phyloP scores from a whole-genome alignment of 1,140 invertebrate species.

The Diploscapter pachys region DNA sequence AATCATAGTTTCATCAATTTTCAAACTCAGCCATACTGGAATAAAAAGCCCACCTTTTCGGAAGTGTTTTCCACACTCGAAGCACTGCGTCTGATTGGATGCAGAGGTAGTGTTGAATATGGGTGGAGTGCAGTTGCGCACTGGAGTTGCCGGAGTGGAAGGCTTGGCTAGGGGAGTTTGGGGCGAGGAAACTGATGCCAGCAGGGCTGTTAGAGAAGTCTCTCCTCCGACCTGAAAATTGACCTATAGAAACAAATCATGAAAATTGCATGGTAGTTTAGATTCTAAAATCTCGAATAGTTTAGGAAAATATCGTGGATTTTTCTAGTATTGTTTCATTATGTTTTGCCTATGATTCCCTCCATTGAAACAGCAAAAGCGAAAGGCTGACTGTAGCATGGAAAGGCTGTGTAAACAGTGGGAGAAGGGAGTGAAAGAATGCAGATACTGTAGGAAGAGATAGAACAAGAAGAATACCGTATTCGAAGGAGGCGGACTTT shows the following conservation, averaged over 20 bases:
- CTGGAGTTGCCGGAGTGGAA: constrained; percentile 5
- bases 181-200: constrained; percentile 13
- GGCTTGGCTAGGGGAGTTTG: constrained; percentile 4
- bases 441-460: neutral
- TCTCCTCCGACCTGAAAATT: constrained; percentile 27
- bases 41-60: constrained; percentile 43
- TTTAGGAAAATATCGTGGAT: no score
- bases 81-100: constrained; percentile 41
- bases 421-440: neutral
- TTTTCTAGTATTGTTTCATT: no score
- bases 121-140: constrained; percentile 2
- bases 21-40: neutral
- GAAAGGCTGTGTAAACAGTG: neutral
- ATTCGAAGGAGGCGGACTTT: constrained; percentile 21
- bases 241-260: neutral
- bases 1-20: no score
- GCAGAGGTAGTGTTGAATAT: neutral
- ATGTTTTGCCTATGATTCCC: no score
- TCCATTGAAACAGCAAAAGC: no score
- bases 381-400: no score
- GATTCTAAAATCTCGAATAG: no score
- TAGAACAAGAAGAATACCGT: constrained; percentile 3
- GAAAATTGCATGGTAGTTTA: no score
- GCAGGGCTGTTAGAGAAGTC: constrained; percentile 17
- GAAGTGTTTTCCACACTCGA: constrained; percentile 55